These are phyloP conservation scores for Gavialis gangeticus DNA, from an alignment of 2,113 vertebrate species.

Conservation along the genomic window DNA sequence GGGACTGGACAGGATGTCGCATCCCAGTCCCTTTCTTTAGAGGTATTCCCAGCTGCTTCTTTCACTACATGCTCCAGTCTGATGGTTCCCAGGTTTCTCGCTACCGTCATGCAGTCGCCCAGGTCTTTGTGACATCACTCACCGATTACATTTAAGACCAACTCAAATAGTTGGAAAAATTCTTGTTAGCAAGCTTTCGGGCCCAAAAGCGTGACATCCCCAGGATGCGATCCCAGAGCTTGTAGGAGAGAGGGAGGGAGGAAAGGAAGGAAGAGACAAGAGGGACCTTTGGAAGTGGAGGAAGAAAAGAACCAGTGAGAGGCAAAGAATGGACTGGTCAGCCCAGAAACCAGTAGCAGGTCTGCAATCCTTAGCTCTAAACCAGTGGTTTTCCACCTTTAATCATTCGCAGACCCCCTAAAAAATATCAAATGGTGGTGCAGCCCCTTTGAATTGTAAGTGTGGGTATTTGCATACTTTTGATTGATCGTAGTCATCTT, in stretches of 20 bases:
- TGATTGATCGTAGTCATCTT: too few relatives aligned
- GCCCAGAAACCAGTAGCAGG: not conserved
- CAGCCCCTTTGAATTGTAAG: too few relatives aligned
- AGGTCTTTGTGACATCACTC: conserved; percentile 15
- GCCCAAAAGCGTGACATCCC: too few relatives aligned
- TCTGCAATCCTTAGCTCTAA: not conserved
- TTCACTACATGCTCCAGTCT: not conserved
- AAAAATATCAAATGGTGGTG: too few relatives aligned
- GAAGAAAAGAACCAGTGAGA: not conserved
- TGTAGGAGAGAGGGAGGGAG: not conserved
- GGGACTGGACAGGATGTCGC: fast-evolving
- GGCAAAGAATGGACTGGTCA: not conserved
- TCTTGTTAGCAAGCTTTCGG: too few relatives aligned
- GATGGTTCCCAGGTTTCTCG: not conserved
- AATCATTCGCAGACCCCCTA: too few relatives aligned
- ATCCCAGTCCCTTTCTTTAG: not conserved
- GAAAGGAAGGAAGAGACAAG: not conserved
- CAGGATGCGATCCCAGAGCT: too few relatives aligned
- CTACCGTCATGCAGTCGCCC: not conserved
- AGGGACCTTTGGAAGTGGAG: not conserved
- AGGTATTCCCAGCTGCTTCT: not conserved
- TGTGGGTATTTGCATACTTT: too few relatives aligned
- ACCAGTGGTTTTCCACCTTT: too few relatives aligned
- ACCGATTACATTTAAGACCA: not conserved
- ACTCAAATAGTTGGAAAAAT: too few relatives aligned